Conservation (phyloP, 2,797 vertebrate genomes). For the Anguilla megastoma region DNA sequence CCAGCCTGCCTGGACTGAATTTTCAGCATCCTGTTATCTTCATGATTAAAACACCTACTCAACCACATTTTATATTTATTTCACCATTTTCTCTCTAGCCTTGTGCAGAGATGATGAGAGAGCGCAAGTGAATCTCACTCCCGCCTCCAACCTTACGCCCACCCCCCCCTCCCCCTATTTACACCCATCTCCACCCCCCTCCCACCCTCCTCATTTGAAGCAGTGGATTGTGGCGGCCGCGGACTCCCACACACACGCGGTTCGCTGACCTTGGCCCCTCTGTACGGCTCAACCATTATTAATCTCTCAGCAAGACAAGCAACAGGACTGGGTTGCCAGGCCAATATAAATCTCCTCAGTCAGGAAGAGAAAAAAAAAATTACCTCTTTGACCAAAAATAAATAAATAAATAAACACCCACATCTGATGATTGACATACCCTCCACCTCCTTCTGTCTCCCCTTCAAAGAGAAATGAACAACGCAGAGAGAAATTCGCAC, state of each 20-base stretch:
- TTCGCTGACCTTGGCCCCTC: conserved; percentile 71
- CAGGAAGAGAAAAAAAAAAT: conserved; percentile 43
- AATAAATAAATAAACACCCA: conserved; percentile 31
- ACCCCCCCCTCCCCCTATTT: conserved; percentile 22
- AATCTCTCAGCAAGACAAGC: conserved; percentile 73
- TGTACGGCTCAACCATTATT: conserved; percentile 66
- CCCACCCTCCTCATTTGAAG: conserved; percentile 50
- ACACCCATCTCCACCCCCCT: conserved; percentile 17
- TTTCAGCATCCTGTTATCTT: conserved; percentile 55
- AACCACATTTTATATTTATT: conserved; percentile 15
- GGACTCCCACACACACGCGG: conserved; percentile 59
- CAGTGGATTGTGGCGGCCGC: conserved; percentile 54
- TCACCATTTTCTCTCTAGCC: conserved; percentile 40
- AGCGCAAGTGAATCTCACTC: conserved; percentile 51
- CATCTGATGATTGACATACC: conserved; percentile 59
- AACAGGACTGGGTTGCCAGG: conserved; percentile 61
- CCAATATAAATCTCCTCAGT: conserved; percentile 65
- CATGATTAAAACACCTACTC: conserved; percentile 63
- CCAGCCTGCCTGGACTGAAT: conserved; percentile 26
- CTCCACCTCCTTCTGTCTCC: not conserved
- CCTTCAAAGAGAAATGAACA: conserved; percentile 32
- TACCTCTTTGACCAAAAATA: conserved; percentile 54
- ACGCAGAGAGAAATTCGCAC: conserved; percentile 31
- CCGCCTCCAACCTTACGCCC: conserved; percentile 41
- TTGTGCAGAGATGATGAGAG: conserved; percentile 46